Percentiles rank a stretch among this genome's conserved stretches.
phyloP scores from a whole-genome alignment of 2,113 vertebrate species.

The Nettapus auritus region DNA sequence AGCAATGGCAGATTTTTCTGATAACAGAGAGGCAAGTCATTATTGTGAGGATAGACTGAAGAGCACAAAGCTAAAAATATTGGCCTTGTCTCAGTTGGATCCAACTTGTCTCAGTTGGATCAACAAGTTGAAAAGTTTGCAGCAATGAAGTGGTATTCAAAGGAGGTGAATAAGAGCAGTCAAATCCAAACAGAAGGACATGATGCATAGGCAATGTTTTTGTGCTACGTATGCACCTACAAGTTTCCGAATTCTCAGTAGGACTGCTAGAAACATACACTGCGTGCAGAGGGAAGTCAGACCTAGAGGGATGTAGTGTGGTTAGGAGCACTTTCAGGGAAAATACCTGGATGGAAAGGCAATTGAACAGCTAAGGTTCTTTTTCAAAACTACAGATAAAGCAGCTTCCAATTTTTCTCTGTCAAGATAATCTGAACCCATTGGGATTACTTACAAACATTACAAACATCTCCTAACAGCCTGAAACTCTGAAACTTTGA shows the following conservation, averaged over 20 bases:
- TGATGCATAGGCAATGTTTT: neutral
- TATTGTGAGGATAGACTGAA: neutral
- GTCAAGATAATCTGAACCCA: neutral
- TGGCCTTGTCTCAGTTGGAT: neutral
- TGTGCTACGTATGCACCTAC: neutral
- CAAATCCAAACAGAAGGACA: neutral
- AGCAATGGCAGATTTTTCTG: neutral
- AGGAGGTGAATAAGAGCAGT: neutral
- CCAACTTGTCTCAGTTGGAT: neutral
- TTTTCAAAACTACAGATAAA: neutral
- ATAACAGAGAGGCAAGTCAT: neutral
- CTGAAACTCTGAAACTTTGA: neutral
- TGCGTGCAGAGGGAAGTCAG: neutral
- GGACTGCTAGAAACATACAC: neutral
- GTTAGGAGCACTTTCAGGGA: neutral
- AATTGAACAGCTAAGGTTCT: accelerated
- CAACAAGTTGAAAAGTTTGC: neutral
- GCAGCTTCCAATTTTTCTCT: neutral
- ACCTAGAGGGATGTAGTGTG: neutral
- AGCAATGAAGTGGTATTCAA: neutral
- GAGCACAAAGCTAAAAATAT: neutral
- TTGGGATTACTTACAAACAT: neutral
- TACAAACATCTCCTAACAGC: neutral
- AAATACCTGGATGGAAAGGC: neutral
- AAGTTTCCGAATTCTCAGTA: neutral